Percentiles rank a stretch among this genome's conserved stretches.
phyloP scores from a whole-genome alignment of 1,140 invertebrate genomes.

The Hyles vespertilio region DNA sequence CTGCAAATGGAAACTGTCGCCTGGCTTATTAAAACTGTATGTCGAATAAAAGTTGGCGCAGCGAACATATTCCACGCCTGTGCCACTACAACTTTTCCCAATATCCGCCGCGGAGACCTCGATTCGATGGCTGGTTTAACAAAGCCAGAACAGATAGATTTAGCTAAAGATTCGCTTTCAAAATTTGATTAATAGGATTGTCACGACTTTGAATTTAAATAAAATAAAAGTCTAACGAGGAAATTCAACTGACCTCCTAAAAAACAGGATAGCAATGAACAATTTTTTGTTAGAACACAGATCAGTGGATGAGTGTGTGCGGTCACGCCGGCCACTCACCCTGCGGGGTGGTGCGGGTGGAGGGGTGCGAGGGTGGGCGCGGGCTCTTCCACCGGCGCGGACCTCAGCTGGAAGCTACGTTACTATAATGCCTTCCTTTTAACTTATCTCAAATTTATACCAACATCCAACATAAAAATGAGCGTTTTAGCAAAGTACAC shows the following conservation, averaged over 20 bases:
- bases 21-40: constrained; percentile 8
- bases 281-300: constrained; percentile 19
- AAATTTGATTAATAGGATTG: too few relatives aligned
- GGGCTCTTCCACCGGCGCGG: constrained; percentile 11
- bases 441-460: too few relatives aligned
- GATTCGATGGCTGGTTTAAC: neutral
- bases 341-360: constrained; percentile 10
- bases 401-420: constrained; percentile 16
- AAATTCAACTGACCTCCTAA: too few relatives aligned
- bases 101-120: constrained; percentile 10
- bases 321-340: constrained; percentile 24
- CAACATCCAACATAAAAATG: too few relatives aligned
- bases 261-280: constrained; percentile 21
- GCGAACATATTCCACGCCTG: neutral
- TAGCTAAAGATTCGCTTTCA: too few relatives aligned
- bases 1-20: neutral
- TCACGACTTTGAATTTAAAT: neutral
- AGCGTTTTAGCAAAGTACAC: too few relatives aligned
- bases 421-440: constrained; percentile 5
- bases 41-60: neutral
- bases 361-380: constrained; percentile 2
- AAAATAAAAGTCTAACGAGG: too few relatives aligned
- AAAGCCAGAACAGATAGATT: constrained; percentile 6
- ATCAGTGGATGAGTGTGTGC: constrained; percentile 11
- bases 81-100: constrained; percentile 7